A percentile compares a stretch with the other conserved stretches of the same genome.
phyloP scores from a whole-genome alignment of 2,888 invertebrate species.

The Apantesis nais region DNA sequence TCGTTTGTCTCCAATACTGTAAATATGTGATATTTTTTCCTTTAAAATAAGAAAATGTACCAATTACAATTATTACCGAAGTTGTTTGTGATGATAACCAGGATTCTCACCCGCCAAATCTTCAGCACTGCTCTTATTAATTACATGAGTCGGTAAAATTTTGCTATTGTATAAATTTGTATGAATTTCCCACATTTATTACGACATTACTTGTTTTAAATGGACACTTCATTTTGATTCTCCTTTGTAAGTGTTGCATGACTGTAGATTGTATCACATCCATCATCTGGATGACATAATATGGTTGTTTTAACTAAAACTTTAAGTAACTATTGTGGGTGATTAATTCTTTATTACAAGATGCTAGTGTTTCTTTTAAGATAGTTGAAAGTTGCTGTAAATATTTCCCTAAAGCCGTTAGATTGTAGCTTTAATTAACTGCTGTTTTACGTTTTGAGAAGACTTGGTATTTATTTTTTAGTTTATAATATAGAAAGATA shows the following conservation, averaged over 20 bases:
- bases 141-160: conserved; percentile 41
- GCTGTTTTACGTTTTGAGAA: neutral
- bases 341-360: conserved; percentile 31
- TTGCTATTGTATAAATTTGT: conserved; percentile 49
- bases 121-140: conserved; percentile 28
- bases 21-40: neutral
- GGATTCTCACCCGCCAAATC: conserved; percentile 26
- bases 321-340: conserved; percentile 31
- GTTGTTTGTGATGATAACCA: neutral
- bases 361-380: neutral
- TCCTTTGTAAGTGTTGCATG: conserved; percentile 42
- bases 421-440: neutral
- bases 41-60: neutral
- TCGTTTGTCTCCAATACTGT: too few species aligned
- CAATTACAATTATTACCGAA: neutral
- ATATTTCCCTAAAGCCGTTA: neutral
- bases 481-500: too few species aligned
- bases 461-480: too few species aligned
- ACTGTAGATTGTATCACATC: conserved; percentile 35
- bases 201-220: conserved; percentile 48
- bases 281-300: conserved; percentile 43
- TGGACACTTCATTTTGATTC: conserved; percentile 39
- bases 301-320: conserved; percentile 19
- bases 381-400: neutral
- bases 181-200: conserved; percentile 47